These are phyloP conservation scores for Pluvianellus socialis DNA, from an alignment of 2,113 vertebrate genomes.

Conservation along the genomic window DNA sequence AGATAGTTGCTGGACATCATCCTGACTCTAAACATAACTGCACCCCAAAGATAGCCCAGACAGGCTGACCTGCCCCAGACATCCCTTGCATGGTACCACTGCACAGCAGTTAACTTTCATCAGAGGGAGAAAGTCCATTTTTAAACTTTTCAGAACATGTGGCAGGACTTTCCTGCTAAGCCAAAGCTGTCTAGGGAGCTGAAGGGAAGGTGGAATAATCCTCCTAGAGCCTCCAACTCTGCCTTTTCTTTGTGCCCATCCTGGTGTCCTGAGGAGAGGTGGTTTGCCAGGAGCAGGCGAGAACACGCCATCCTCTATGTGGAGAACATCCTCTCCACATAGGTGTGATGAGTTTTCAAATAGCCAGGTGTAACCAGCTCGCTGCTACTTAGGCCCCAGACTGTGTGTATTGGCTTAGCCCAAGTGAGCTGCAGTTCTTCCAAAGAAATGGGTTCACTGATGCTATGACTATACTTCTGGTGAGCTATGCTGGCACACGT, in stretches of 20 bases:
- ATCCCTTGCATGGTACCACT: fast-evolving
- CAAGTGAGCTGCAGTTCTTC: background rate
- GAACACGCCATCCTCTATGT: background rate
- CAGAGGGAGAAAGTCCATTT: background rate
- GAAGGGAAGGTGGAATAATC: background rate
- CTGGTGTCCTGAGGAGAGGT: background rate
- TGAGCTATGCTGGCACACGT: background rate
- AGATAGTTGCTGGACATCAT: background rate
- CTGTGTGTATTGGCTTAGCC: background rate
- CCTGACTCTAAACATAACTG: background rate
- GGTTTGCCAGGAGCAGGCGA: background rate
- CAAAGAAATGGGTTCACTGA: background rate
- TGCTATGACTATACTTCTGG: background rate
- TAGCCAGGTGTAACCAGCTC: background rate
- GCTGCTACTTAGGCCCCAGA: background rate
- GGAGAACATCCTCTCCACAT: background rate
- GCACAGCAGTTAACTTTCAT: background rate
- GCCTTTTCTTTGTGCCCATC: background rate
- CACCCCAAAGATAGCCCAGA: background rate
- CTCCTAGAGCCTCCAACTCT: background rate
- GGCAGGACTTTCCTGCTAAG: background rate
- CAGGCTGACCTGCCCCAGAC: background rate
- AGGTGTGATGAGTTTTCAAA: background rate
- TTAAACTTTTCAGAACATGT: background rate
- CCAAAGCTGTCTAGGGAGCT: background rate